phyloP scores from a whole-genome alignment of 2,113 vertebrate genomes.

The Butorides virescens region DNA sequence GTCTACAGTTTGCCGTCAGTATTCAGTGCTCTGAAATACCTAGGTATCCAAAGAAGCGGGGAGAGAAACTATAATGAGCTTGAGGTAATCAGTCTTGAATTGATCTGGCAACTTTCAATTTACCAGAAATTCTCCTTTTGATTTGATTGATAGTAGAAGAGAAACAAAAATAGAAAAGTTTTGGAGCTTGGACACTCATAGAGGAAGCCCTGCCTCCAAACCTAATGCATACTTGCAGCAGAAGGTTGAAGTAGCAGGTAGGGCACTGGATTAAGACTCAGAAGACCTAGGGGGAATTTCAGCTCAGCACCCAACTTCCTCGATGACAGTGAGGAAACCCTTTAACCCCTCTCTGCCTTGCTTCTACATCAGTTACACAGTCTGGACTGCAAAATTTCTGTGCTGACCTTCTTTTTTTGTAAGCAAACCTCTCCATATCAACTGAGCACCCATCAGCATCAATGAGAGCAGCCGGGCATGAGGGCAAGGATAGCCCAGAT shows the following conservation, averaged over 20 bases:
- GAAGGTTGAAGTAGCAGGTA: background rate
- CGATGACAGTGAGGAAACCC: background rate
- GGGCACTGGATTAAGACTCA: background rate
- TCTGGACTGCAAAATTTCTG: background rate
- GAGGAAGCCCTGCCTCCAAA: background rate
- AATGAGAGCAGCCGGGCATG: background rate
- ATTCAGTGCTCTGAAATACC: background rate
- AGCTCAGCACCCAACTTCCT: background rate
- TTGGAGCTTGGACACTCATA: background rate
- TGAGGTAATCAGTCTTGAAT: background rate
- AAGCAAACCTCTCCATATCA: background rate
- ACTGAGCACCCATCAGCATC: background rate
- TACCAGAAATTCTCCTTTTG: background rate
- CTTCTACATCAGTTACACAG: background rate
- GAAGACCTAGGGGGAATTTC: background rate
- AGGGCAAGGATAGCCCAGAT: background rate
- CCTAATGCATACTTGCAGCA: background rate
- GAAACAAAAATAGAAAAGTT: background rate
- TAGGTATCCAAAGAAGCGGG: background rate
- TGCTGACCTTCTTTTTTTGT: background rate
- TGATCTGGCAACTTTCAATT: background rate
- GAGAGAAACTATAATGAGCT: background rate
- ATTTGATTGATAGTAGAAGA: background rate
- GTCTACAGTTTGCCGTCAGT: background rate
- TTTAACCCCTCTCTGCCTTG: background rate